A percentile compares a stretch with the other conserved stretches of the same genome.
Conservation (phyloP, 2,113 vertebrate species). For the Haemorhous mexicanus region DNA sequence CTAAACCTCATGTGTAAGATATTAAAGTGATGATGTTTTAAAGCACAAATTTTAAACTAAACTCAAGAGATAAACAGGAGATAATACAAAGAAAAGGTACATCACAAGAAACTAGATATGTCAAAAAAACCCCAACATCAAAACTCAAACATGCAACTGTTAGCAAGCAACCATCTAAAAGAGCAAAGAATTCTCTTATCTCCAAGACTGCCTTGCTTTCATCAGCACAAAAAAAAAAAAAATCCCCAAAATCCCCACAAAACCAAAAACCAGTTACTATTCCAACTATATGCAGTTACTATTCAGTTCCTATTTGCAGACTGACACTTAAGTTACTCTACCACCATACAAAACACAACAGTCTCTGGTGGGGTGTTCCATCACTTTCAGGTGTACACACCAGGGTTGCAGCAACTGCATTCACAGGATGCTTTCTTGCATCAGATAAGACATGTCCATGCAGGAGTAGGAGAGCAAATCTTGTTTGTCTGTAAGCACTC, state of each 20-base stretch:
- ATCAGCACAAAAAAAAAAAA: neutral
- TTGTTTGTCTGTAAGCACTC: neutral
- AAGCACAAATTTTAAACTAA: neutral
- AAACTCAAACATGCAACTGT: neutral
- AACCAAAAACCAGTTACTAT: neutral
- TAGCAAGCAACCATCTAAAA: neutral
- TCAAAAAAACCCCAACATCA: neutral
- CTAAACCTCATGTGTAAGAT: neutral
- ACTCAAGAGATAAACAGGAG: neutral
- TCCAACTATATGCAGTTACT: neutral
- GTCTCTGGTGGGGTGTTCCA: neutral
- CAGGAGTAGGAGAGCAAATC: neutral
- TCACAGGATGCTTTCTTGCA: neutral
- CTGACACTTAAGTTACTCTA: neutral
- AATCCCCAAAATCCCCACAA: neutral
- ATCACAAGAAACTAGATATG: neutral
- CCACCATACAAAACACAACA: neutral
- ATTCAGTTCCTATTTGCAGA: neutral
- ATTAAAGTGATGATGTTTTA: neutral
- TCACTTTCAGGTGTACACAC: neutral
- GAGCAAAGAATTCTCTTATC: neutral
- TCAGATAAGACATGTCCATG: neutral
- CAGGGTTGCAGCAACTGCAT: neutral
- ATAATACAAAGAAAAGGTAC: neutral
- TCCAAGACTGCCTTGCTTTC: neutral